These are phyloP conservation scores for human DNA, from an alignment of 2,113 vertebrate genomes.

Conservation along the genomic window DNA sequence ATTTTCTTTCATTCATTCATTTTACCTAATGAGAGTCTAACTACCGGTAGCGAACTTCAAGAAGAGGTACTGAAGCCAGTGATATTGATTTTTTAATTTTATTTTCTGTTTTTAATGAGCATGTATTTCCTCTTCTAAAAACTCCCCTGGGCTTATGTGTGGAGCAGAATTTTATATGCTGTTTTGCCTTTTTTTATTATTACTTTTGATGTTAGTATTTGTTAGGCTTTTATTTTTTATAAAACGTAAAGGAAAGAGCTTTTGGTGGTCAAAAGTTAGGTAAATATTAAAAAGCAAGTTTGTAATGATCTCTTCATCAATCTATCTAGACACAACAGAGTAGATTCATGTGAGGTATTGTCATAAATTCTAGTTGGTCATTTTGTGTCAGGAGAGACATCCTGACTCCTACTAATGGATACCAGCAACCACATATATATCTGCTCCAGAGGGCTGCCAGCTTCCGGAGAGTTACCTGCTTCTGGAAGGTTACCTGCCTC, in stretches of 20 bases:
- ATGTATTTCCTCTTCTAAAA: neutral
- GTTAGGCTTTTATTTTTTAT: neutral
- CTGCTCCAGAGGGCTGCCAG: neutral
- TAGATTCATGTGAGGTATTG: accelerated
- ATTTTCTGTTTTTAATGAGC: neutral
- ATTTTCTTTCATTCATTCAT: neutral
- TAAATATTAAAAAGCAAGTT: neutral
- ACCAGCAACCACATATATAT: accelerated
- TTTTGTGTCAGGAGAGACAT: neutral
- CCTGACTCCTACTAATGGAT: accelerated
- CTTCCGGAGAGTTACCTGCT: neutral
- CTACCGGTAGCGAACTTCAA: neutral
- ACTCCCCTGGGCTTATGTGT: too few species aligned
- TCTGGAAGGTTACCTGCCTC: neutral
- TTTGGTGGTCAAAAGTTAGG: neutral
- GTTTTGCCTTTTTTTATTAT: neutral
- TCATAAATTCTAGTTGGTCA: neutral
- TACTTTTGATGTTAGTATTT: neutral
- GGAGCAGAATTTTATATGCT: neutral
- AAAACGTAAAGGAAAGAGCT: neutral
- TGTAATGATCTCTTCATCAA: neutral
- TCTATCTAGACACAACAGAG: accelerated
- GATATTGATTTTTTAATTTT: neutral
- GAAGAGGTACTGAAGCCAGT: too few species aligned
- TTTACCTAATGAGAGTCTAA: neutral